A percentile compares a stretch with the other conserved stretches of the same genome.
Evolutionary conservation across 2,113 vertebrate genomes (phyloP).

Genomic region (Tonatia bakeri): DNA sequence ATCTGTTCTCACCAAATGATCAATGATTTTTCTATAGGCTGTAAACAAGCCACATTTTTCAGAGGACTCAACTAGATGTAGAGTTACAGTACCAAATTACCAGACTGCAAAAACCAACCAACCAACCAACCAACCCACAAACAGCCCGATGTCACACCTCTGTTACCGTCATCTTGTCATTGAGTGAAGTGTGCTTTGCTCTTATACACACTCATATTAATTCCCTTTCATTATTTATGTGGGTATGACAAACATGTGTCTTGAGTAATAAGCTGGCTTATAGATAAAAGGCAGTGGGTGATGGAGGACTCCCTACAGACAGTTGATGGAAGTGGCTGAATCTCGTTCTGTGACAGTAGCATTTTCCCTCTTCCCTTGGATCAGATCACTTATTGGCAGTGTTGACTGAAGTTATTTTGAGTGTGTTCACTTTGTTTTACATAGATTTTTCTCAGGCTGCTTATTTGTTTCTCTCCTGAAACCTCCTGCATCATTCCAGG

Average conservation of each 20-base stretch:
- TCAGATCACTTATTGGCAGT: not conserved
- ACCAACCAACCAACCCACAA: not conserved
- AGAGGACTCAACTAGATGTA: not conserved
- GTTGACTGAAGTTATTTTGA: not conserved
- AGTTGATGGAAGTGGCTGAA: not conserved
- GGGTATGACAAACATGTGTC: not conserved
- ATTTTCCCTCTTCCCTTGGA: not conserved
- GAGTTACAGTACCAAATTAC: not conserved
- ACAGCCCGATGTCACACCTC: not conserved
- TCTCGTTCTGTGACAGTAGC: not conserved
- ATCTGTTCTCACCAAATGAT: not conserved
- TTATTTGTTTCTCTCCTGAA: not conserved
- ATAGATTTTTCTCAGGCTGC: not conserved
- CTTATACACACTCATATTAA: not conserved
- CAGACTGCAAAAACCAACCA: not conserved
- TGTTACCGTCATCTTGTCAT: not conserved
- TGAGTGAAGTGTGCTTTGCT: not conserved
- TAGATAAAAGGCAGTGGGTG: not conserved
- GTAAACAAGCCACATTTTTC: not conserved
- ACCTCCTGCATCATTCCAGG: not conserved
- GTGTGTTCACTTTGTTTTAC: not conserved
- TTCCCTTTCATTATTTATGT: not conserved
- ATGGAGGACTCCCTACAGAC: not conserved
- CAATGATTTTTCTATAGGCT: not conserved
- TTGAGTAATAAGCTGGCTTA: not conserved